Conservation (phyloP, 1,140 invertebrate genomes). For the Vollenhovia emeryi region DNA sequence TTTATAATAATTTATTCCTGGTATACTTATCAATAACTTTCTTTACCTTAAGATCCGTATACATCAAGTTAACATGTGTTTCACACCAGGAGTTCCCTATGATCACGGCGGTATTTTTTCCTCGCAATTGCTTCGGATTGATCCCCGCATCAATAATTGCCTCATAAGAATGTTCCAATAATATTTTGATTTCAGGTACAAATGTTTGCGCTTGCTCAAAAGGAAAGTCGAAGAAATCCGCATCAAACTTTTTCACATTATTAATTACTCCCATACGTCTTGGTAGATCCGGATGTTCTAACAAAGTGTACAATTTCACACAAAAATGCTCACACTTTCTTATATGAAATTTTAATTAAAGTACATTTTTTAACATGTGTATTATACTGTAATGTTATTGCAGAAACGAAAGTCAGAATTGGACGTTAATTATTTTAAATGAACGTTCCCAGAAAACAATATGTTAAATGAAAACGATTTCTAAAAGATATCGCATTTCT, state of each 20-base stretch:
- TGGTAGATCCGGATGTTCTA: neutral
- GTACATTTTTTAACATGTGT: too few species aligned
- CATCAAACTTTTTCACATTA: neutral
- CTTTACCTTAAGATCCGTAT: neutral
- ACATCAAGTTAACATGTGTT: neutral
- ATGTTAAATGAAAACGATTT: too few species aligned
- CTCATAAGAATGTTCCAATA: neutral
- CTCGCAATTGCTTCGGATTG: neutral
- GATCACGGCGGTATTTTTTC: neutral
- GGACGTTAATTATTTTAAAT: too few species aligned
- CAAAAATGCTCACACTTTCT: too few species aligned
- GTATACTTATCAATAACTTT: neutral
- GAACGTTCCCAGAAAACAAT: too few species aligned
- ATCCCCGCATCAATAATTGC: neutral
- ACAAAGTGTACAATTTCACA: neutral
- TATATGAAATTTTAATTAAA: too few species aligned
- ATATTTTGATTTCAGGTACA: neutral
- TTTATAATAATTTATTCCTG: neutral
- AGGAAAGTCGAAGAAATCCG: neutral
- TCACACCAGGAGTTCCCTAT: neutral
- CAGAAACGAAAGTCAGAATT: too few species aligned
- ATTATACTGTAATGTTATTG: too few species aligned
- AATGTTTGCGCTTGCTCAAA: neutral
- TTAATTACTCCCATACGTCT: neutral
- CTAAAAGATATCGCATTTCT: too few species aligned